Evolutionary conservation across 2,797 vertebrate species (phyloP).

Genomic region (Coregonus ussuriensis): DNA sequence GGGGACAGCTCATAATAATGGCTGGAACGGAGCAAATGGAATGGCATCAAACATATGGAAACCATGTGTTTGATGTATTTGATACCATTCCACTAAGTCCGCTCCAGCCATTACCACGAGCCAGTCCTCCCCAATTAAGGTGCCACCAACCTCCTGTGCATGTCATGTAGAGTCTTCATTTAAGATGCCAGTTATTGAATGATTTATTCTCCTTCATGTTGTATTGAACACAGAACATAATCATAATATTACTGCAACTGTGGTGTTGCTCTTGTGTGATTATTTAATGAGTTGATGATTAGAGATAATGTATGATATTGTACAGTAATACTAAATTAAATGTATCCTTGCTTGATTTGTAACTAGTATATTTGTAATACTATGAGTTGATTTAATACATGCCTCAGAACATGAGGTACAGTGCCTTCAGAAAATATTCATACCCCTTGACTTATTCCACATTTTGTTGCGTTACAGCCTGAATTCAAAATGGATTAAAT

Average conservation of each 20-base stretch:
- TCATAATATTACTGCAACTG: conserved; percentile 28
- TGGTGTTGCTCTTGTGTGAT: conserved; percentile 18
- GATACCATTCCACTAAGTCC: too few species aligned
- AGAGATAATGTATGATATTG: conserved; percentile 31
- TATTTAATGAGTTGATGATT: conserved; percentile 12
- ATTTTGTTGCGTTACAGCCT: too few species aligned
- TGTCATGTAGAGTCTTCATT: conserved; percentile 14
- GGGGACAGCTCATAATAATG: too few species aligned
- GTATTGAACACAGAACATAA: conserved; percentile 28
- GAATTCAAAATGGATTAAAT: too few species aligned
- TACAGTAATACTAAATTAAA: conserved; percentile 46
- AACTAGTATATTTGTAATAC: not conserved
- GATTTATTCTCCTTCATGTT: conserved; percentile 15
- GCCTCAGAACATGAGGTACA: not conserved
- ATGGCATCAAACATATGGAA: too few species aligned
- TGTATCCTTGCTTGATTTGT: conserved; percentile 20
- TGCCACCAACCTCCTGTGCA: not conserved
- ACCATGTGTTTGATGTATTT: too few species aligned
- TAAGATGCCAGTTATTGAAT: conserved; percentile 45
- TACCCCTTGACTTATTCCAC: too few species aligned
- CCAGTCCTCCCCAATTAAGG: too few species aligned
- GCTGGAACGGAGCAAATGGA: too few species aligned
- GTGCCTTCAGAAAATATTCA: too few species aligned
- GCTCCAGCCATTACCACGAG: too few species aligned
- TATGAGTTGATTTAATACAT: not conserved